Conservation (phyloP, 1,140 invertebrate genomes). For the Drosophila gunungcola region DNA sequence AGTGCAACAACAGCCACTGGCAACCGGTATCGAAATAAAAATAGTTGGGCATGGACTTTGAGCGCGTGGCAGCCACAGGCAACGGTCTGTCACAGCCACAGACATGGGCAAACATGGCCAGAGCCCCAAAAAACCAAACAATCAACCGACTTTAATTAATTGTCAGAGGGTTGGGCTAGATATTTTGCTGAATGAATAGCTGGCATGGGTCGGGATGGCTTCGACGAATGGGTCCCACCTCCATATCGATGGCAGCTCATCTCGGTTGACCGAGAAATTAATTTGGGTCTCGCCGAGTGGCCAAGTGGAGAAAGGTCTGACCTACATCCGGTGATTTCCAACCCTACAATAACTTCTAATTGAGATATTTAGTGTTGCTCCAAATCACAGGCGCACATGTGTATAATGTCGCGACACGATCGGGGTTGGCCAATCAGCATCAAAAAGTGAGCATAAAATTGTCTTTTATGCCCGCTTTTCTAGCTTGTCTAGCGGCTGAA, state of each 20-base stretch:
- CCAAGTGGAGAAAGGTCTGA: constrained; percentile 69
- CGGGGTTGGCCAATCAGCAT: constrained; percentile 62
- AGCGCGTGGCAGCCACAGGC: constrained; percentile 44
- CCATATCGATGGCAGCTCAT: constrained; percentile 57
- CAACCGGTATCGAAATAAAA: constrained; percentile 55
- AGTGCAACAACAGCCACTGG: constrained; percentile 39
- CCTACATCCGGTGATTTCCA: constrained; percentile 60
- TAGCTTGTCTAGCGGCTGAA: constrained; percentile 67
- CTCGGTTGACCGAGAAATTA: constrained; percentile 41
- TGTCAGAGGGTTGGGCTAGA: constrained; percentile 71
- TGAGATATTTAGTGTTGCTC: constrained; percentile 82
- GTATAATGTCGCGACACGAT: constrained; percentile 62
- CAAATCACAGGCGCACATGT: constrained; percentile 55
- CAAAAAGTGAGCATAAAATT: constrained; percentile 82
- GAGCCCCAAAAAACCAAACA: constrained; percentile 19
- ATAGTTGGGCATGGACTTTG: constrained; percentile 50
- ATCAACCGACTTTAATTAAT: constrained; percentile 75
- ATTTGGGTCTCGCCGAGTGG: constrained; percentile 51
- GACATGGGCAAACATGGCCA: constrained; percentile 17
- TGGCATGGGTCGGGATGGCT: constrained; percentile 56
- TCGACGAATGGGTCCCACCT: constrained; percentile 17
- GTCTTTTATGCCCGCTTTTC: constrained; percentile 77
- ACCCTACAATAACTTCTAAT: constrained; percentile 71
- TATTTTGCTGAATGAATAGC: constrained; percentile 64
- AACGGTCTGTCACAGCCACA: constrained; percentile 29